phyloP scores from a whole-genome alignment of 2,113 vertebrate species.

The Misgurnus anguillicaudatus region DNA sequence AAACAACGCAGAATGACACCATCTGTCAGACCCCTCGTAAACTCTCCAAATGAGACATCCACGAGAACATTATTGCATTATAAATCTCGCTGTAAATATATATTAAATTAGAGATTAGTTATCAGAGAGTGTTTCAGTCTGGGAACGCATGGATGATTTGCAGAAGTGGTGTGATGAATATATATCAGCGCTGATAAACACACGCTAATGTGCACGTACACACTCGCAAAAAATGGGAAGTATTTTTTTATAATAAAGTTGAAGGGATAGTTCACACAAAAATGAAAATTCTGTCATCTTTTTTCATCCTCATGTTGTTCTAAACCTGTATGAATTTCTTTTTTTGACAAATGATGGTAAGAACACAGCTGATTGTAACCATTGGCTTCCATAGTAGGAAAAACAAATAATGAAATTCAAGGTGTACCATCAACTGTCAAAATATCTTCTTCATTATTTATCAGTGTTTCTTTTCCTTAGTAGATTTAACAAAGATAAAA shows the following conservation, averaged over 20 bases:
- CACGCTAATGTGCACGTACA: not conserved
- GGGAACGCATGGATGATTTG: constrained; percentile 29
- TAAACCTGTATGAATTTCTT: too few relatives aligned
- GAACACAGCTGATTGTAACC: too few relatives aligned
- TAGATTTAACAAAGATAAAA: too few relatives aligned
- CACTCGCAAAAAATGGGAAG: not conserved
- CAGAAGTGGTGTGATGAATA: constrained; percentile 30
- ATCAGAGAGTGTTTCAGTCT: constrained; percentile 35
- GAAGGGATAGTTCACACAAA: too few relatives aligned
- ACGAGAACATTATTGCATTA: constrained; percentile 50
- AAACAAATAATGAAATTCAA: too few relatives aligned
- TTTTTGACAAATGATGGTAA: too few relatives aligned
- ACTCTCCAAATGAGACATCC: constrained; percentile 54
- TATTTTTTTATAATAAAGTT: not conserved
- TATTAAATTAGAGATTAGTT: constrained; percentile 50
- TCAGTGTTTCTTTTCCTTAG: too few relatives aligned
- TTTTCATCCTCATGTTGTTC: too few relatives aligned
- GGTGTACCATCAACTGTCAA: too few relatives aligned
- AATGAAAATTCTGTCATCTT: too few relatives aligned
- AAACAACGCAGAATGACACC: constrained; percentile 50
- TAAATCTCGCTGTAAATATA: constrained; percentile 54
- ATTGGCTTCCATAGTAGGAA: too few relatives aligned
- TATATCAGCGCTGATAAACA: constrained; percentile 36
- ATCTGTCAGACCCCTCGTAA: constrained; percentile 54
- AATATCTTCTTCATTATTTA: too few relatives aligned